phyloP scores from a whole-genome alignment of 2,888 invertebrate species.

The Ormyrus labotus region DNA sequence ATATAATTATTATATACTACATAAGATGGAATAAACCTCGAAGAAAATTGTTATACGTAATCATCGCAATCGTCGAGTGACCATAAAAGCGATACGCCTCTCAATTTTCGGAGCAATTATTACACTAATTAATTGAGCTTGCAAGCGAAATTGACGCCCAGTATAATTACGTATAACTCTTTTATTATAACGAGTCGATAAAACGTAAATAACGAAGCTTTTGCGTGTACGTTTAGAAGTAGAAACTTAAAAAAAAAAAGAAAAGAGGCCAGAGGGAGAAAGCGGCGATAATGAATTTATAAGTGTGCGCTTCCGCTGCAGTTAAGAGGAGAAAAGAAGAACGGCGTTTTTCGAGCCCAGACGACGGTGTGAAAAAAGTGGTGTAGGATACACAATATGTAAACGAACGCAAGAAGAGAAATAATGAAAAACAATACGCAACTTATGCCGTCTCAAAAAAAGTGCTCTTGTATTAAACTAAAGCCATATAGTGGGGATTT shows the following conservation, averaged over 20 bases:
- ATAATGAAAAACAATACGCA: slow-evolving; percentile 57
- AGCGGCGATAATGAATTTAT: neutral
- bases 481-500: slow-evolving; percentile 56
- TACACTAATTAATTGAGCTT: no score
- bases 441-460: slow-evolving; percentile 71
- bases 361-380: slow-evolving; percentile 8
- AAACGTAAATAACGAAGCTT: neutral
- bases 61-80: neutral
- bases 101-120: no score
- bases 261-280: neutral
- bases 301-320: slow-evolving; percentile 24
- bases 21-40: slow-evolving; percentile 23
- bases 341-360: slow-evolving; percentile 22
- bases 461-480: slow-evolving; percentile 72
- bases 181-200: slow-evolving; percentile 8
- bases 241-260: slow-evolving; percentile 3
- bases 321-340: neutral
- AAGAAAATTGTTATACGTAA: slow-evolving; percentile 23
- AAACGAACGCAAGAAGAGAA: slow-evolving; percentile 27
- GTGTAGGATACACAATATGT: neutral
- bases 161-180: no score
- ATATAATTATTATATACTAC: slow-evolving; percentile 24
- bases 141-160: no score
- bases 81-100: no score
- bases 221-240: neutral